These are phyloP conservation scores for Tympanoctomys barrerae DNA, from an alignment of 2,797 vertebrate species.

Conservation along the genomic window DNA sequence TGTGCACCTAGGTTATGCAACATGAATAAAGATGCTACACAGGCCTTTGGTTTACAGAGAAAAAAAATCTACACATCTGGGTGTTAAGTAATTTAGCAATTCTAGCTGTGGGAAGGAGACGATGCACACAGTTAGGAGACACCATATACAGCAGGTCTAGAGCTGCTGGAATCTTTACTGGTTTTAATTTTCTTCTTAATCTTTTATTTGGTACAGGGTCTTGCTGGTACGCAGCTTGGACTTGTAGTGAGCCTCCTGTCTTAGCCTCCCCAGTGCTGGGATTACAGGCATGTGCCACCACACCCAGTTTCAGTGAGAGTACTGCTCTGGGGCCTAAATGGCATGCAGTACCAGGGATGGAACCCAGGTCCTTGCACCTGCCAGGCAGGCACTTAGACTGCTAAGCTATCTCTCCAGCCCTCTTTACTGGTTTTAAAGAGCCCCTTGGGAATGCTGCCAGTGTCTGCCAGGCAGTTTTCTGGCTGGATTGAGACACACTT, in stretches of 20 bases:
- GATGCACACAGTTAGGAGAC: conserved; percentile 6
- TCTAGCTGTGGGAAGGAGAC: background rate
- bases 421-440: conserved; percentile 35
- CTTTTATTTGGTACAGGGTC: no score
- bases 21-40: conserved; percentile 36
- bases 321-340: no score
- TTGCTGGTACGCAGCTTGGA: no score
- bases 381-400: no score
- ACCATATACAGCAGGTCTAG: conserved; percentile 68
- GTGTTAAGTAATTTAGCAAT: background rate
- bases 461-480: conserved; percentile 32
- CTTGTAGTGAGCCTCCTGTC: no score
- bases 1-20: conserved; percentile 38
- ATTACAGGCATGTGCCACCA: no score
- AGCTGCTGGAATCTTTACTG: conserved; percentile 34
- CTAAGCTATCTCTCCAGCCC: no score
- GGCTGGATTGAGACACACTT: background rate
- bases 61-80: background rate
- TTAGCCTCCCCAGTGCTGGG: no score
- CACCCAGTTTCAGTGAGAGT: no score
- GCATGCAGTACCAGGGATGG: no score
- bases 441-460: background rate
- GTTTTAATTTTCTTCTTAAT: no score
- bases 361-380: no score
- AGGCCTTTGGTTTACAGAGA: background rate